Evolutionary conservation across 2,888 invertebrate genomes (phyloP).

Genomic region (Nyleta sp.): DNA sequence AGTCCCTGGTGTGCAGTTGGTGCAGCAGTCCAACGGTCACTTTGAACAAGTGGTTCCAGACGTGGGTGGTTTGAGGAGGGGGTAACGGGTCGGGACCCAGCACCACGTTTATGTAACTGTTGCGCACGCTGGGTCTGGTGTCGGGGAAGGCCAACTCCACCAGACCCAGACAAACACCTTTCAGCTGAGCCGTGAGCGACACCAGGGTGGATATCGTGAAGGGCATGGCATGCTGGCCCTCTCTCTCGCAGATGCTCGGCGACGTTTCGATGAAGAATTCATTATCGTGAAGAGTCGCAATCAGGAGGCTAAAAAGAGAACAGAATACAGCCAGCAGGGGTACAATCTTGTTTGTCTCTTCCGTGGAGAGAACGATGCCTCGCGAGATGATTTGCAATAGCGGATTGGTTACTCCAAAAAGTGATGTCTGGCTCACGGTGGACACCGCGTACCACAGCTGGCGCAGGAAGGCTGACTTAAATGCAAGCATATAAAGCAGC

Average conservation of each 20-base stretch:
- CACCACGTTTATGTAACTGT: slow-evolving; percentile 85
- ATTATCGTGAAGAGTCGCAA: slow-evolving; percentile 93
- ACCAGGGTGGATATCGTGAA: slow-evolving; percentile 90
- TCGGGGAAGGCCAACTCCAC: slow-evolving; percentile 94
- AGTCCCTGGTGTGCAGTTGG: slow-evolving; percentile 93
- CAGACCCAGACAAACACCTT: slow-evolving; percentile 92
- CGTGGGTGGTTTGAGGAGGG: slow-evolving; percentile 84
- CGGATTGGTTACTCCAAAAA: slow-evolving; percentile 84
- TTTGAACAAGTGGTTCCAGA: slow-evolving; percentile 92
- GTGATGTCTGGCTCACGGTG: slow-evolving; percentile 82
- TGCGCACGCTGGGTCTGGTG: slow-evolving; percentile 85
- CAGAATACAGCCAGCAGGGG: slow-evolving; percentile 93
- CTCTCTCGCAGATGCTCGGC: slow-evolving; percentile 48
- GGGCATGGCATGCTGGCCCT: slow-evolving; percentile 84
- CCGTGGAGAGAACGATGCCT: slow-evolving; percentile 85
- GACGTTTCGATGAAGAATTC: slow-evolving; percentile 88
- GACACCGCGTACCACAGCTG: slow-evolving; percentile 87
- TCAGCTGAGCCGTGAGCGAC: slow-evolving; percentile 88
- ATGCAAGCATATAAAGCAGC: slow-evolving; percentile 90
- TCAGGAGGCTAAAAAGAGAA: slow-evolving; percentile 90
- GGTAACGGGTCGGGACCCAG: slow-evolving; percentile 68
- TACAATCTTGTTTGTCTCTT: slow-evolving; percentile 87
- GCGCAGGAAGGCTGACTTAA: slow-evolving; percentile 90
- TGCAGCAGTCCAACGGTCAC: slow-evolving; percentile 90
- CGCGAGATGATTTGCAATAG: slow-evolving; percentile 87